These are phyloP conservation scores for Stenodema calcarata DNA, from an alignment of 2,888 invertebrate species.

Conservation along the genomic window DNA sequence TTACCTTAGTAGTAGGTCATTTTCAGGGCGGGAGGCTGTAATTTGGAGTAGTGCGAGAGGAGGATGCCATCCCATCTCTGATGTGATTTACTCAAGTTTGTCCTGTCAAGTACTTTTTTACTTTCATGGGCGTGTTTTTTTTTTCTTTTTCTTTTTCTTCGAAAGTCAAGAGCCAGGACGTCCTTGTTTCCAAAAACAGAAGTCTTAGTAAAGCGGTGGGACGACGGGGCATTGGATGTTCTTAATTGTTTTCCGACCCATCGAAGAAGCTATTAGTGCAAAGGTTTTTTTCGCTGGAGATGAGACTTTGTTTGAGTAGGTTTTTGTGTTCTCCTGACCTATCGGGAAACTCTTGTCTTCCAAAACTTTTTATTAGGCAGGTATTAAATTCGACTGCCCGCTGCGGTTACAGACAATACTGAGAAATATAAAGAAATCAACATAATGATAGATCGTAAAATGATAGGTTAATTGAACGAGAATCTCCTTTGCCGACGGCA, in stretches of 20 bases:
- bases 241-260: not conserved
- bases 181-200: not conserved
- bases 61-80: not conserved
- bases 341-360: not conserved
- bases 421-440: too few species aligned
- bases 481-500: too few species aligned
- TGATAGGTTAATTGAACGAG: too few species aligned
- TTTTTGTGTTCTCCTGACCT: not conserved
- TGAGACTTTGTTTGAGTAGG: not conserved
- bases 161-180: not conserved
- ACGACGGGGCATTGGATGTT: not conserved
- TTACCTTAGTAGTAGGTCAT: conserved; percentile 16
- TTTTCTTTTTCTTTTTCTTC: too few species aligned
- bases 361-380: not conserved
- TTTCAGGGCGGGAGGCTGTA: not conserved
- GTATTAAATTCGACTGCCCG: not conserved
- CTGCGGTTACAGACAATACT: too few species aligned
- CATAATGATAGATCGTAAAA: too few species aligned
- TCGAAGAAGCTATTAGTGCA: not conserved
- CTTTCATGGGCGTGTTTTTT: not conserved
- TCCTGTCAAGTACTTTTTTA: not conserved
- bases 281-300: not conserved
- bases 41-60: conserved; percentile 21
- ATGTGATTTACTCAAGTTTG: conserved; percentile 3
- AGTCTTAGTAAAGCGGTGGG: not conserved